A percentile compares a stretch with the other conserved stretches of the same genome.
These are phyloP conservation scores for Onychostoma macrolepis DNA, from an alignment of 2,113 vertebrate species.

Conservation along the genomic window DNA sequence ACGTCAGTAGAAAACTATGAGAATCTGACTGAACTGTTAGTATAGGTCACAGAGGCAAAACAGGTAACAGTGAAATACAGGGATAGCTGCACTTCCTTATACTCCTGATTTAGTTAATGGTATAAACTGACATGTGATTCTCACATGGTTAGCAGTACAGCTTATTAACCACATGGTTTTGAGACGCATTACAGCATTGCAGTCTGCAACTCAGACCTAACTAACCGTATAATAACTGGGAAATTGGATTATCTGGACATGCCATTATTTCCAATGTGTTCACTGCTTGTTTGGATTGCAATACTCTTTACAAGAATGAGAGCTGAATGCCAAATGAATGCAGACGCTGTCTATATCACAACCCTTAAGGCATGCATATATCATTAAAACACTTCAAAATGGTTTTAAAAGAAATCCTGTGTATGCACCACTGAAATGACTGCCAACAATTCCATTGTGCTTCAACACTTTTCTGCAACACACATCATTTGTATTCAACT, in stretches of 20 bases:
- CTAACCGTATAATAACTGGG: constrained; percentile 38
- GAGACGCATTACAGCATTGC: constrained; percentile 9
- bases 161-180: constrained; percentile 14
- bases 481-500: constrained; percentile 25
- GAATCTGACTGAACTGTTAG: neutral
- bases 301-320: constrained; percentile 4
- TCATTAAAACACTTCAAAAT: constrained; percentile 7
- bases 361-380: constrained; percentile 22
- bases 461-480: constrained; percentile 16
- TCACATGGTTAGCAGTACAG: constrained; percentile 19
- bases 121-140: constrained; percentile 45
- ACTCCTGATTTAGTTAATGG: neutral
- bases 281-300: constrained; percentile 15
- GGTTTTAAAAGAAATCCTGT: constrained; percentile 11
- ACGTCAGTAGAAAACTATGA: neutral
- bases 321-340: constrained; percentile 20
- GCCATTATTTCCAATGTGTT: constrained; percentile 26
- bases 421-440: neutral
- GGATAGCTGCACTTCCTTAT: neutral
- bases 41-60: neutral
- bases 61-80: neutral
- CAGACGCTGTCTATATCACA: neutral
- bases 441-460: constrained; percentile 25
- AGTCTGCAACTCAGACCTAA: constrained; percentile 33
- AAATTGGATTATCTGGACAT: constrained; percentile 41